These are phyloP conservation scores for Pipistrellus pygmaeus DNA, from an alignment of 2,797 vertebrate species.

Conservation along the genomic window DNA sequence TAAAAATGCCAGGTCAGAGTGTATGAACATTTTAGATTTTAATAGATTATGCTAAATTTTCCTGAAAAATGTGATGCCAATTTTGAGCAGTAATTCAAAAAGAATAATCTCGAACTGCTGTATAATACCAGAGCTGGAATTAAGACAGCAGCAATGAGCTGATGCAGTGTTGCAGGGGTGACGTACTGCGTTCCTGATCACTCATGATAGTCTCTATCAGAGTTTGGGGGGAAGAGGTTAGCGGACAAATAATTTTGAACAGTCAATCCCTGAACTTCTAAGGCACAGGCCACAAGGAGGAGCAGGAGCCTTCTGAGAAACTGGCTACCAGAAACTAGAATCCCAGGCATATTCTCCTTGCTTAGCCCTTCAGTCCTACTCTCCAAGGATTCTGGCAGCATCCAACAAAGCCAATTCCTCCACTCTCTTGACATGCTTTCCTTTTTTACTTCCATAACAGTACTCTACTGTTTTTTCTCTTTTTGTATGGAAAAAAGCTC, in stretches of 20 bases:
- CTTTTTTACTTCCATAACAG: not conserved
- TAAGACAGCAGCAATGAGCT: not conserved
- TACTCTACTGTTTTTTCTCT: not conserved
- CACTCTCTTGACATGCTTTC: not conserved
- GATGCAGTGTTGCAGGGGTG: not conserved
- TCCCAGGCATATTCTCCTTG: not conserved
- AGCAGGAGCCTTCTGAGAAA: constrained; percentile 23
- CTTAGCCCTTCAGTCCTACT: not conserved
- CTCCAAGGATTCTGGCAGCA: not conserved
- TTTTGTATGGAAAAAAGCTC: not conserved
- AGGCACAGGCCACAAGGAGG: not conserved
- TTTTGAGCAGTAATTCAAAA: constrained; percentile 34
- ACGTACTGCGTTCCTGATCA: not conserved
- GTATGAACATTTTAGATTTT: constrained; percentile 19
- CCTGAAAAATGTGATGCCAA: not conserved
- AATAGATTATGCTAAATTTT: constrained; percentile 23
- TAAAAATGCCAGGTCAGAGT: constrained; percentile 48
- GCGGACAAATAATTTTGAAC: not conserved
- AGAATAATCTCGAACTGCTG: not conserved
- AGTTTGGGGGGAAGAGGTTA: not conserved
- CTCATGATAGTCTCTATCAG: not conserved
- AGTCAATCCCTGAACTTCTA: not conserved
- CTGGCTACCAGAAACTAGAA: not conserved
- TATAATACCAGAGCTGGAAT: not conserved
- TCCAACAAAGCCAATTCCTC: not conserved